Evolutionary conservation across 2,113 vertebrate genomes (phyloP).

Genomic region (Ctenomys sociabilis): DNA sequence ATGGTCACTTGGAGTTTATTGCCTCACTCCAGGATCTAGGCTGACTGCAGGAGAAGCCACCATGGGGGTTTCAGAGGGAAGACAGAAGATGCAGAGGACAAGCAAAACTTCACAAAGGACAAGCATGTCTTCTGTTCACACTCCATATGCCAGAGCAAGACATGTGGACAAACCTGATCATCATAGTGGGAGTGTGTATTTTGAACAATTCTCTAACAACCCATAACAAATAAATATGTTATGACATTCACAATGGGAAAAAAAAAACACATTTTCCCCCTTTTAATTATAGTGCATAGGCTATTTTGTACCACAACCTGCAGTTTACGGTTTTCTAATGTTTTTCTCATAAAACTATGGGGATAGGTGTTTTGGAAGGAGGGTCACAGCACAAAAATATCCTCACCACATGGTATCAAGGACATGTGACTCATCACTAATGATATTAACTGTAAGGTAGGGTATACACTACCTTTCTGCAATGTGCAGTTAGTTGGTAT

Average conservation of each 20-base stretch:
- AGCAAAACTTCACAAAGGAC: neutral
- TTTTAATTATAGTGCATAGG: neutral
- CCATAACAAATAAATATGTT: neutral
- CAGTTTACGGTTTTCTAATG: neutral
- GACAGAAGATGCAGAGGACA: neutral
- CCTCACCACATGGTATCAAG: neutral
- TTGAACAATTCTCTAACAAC: neutral
- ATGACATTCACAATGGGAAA: neutral
- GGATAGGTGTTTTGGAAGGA: neutral
- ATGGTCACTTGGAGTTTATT: neutral
- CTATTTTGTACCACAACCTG: neutral
- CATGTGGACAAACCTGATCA: neutral
- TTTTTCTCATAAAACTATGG: neutral
- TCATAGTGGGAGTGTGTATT: neutral
- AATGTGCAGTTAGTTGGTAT: neutral
- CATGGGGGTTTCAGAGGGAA: neutral
- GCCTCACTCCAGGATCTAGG: neutral
- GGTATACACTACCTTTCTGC: neutral
- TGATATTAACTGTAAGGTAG: neutral
- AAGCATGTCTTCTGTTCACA: neutral
- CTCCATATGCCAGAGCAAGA: slow-evolving; percentile 41
- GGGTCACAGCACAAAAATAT: neutral
- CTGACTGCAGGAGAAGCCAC: neutral
- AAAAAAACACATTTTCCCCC: neutral
- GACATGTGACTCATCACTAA: neutral